These are phyloP conservation scores for Cactoblastis cactorum DNA, from an alignment of 2,888 invertebrate genomes.

Conservation along the genomic window DNA sequence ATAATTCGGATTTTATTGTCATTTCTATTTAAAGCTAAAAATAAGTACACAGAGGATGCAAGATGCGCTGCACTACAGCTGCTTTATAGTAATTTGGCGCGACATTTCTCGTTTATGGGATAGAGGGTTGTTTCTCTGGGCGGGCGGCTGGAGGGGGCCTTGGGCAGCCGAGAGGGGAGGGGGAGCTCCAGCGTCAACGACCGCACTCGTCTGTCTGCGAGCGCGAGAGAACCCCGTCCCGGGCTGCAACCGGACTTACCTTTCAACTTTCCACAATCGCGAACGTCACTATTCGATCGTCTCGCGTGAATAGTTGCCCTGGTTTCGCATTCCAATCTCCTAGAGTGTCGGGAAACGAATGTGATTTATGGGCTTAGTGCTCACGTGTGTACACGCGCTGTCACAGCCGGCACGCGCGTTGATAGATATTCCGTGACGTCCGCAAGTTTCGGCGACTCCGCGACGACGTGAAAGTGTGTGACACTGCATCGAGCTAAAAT, in stretches of 20 bases:
- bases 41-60: no score
- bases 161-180: conserved; percentile 43
- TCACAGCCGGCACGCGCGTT: conserved; percentile 30
- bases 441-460: conserved; percentile 49
- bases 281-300: conserved; percentile 18
- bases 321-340: background rate
- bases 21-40: no score
- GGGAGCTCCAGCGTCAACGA: conserved; percentile 72
- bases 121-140: conserved; percentile 56
- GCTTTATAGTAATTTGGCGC: conserved; percentile 36
- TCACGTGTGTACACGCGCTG: conserved; percentile 40
- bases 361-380: conserved; percentile 5
- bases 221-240: conserved; percentile 59
- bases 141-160: conserved; percentile 70
- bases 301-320: conserved; percentile 14
- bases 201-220: conserved; percentile 69
- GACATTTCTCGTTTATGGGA: conserved; percentile 32
- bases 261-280: conserved; percentile 42
- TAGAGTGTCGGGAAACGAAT: background rate
- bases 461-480: conserved; percentile 55
- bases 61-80: conserved; percentile 20
- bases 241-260: conserved; percentile 41
- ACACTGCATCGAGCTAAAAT: conserved; percentile 60
- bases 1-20: no score
- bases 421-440: conserved; percentile 46